phyloP scores from a whole-genome alignment of 2,113 vertebrate species.

The Asarcornis scutulata region DNA sequence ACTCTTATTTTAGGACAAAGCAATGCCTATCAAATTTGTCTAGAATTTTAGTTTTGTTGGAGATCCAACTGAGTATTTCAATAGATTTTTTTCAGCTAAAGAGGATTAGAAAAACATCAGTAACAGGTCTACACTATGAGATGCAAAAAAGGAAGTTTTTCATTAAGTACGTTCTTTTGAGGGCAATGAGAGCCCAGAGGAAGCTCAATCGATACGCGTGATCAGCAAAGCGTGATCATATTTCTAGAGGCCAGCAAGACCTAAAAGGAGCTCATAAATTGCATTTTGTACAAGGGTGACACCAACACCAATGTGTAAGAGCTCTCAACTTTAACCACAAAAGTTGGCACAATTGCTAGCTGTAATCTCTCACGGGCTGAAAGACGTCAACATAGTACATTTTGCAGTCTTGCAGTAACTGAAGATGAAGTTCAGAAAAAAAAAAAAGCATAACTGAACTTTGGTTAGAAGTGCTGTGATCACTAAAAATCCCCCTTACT shows the following conservation, averaged over 20 bases:
- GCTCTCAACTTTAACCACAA: not conserved
- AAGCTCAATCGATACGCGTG: not conserved
- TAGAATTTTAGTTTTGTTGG: constrained; percentile 29
- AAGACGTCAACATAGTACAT: not conserved
- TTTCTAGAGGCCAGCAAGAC: constrained; percentile 35
- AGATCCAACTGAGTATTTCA: not conserved
- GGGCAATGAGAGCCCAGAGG: not conserved
- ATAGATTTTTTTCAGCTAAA: not conserved
- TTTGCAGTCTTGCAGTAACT: not conserved
- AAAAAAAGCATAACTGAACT: not conserved
- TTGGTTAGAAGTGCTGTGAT: not conserved
- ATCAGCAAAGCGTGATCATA: not conserved
- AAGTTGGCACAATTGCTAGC: not conserved
- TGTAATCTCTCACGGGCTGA: not conserved
- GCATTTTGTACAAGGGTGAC: constrained; percentile 59
- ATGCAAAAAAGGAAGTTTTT: constrained; percentile 21
- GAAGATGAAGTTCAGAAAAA: not conserved
- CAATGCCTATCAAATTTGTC: constrained; percentile 1
- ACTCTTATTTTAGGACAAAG: constrained; percentile 40
- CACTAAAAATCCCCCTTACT: not conserved
- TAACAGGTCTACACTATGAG: not conserved
- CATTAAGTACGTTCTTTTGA: not conserved
- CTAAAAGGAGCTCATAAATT: constrained; percentile 32
- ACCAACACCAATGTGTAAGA: not conserved
- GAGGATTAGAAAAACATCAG: not conserved